phyloP scores from a whole-genome alignment of 2,113 vertebrate species.

The Equus quagga region DNA sequence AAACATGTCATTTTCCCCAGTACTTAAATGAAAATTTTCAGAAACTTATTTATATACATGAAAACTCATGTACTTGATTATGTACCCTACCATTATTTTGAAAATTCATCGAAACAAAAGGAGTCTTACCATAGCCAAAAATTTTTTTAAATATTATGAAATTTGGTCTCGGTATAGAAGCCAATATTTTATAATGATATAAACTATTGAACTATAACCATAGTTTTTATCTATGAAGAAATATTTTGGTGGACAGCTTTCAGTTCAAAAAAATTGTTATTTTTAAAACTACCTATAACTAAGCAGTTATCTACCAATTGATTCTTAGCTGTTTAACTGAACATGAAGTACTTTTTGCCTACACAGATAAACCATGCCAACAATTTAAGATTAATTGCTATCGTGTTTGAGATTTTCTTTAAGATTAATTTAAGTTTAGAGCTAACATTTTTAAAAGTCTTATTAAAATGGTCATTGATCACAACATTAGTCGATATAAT shows the following conservation, averaged over 20 bases:
- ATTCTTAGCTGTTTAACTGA: neutral
- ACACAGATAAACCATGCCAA: slow-evolving; percentile 13
- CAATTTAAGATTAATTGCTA: slow-evolving; percentile 15
- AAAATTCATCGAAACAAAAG: slow-evolving; percentile 38
- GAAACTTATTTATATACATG: neutral
- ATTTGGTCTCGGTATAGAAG: neutral
- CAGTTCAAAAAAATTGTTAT: neutral
- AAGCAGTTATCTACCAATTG: slow-evolving; percentile 35
- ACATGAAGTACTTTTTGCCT: slow-evolving; percentile 7
- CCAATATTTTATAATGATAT: slow-evolving; percentile 12
- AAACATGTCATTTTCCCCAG: slow-evolving; percentile 36
- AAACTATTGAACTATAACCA: neutral
- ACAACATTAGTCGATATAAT: neutral
- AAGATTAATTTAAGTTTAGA: slow-evolving; percentile 22
- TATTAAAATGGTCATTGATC: slow-evolving; percentile 1
- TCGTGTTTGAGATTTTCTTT: slow-evolving; percentile 27
- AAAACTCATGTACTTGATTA: slow-evolving; percentile 39
- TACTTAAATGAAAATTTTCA: slow-evolving; percentile 4
- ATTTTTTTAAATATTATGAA: slow-evolving; percentile 42
- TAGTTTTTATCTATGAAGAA: neutral
- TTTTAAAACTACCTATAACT: slow-evolving; percentile 54
- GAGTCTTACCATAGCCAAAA: neutral
- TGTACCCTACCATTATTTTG: neutral
- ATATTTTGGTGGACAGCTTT: slow-evolving; percentile 28
- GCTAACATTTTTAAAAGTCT: slow-evolving; percentile 20